phyloP scores from a whole-genome alignment of 1,140 invertebrate species.

The Hydropsyche tenuis region DNA sequence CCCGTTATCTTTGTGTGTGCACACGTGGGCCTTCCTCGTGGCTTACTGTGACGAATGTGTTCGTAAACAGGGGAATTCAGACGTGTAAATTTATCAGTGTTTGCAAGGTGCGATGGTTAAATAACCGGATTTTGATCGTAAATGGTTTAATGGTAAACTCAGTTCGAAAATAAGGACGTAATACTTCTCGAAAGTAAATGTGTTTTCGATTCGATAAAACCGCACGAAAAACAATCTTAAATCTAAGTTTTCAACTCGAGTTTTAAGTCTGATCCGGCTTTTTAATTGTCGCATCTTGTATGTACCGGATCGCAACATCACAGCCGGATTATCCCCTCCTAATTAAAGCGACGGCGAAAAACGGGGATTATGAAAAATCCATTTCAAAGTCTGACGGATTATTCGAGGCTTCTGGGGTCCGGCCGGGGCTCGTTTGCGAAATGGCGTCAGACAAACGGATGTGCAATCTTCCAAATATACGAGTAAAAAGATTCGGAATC shows the following conservation, averaged over 20 bases:
- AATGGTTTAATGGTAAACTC: too few species aligned
- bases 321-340: neutral
- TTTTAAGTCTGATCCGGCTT: too few species aligned
- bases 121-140: too few species aligned
- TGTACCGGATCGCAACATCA: too few species aligned
- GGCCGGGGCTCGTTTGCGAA: neutral
- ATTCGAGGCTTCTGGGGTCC: neutral
- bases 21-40: slow-evolving; percentile 7
- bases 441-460: neutral
- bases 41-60: slow-evolving; percentile 1
- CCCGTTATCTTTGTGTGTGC: slow-evolving; percentile 11
- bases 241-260: too few species aligned
- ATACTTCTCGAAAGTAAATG: too few species aligned
- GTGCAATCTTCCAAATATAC: neutral
- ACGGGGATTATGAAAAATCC: slow-evolving; percentile 21
- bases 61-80: neutral
- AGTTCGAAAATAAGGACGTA: too few species aligned
- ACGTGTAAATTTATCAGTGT: neutral
- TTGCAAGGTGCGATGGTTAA: too few species aligned
- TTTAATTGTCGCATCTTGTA: too few species aligned
- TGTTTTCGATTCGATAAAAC: too few species aligned
- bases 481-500: neutral
- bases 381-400: slow-evolving; percentile 13
- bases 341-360: slow-evolving; percentile 12
- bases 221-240: too few species aligned